Conservation (phyloP, 37 sponge, comb jelly and placozoan genomes). For the Aphrocallistes beatrix region DNA sequence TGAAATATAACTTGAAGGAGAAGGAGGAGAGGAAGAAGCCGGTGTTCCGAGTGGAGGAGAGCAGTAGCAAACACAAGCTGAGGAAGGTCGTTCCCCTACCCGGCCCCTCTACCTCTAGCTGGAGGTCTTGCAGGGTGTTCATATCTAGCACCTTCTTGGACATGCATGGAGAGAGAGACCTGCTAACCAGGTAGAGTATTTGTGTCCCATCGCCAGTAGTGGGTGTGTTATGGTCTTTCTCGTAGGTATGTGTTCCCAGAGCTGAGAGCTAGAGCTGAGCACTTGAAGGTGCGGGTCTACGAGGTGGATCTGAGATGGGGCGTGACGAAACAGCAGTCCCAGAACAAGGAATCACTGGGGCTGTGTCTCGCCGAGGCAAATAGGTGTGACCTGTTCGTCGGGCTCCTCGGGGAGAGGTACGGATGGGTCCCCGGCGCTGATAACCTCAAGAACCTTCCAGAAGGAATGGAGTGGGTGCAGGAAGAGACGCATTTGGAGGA, state of each 20-base stretch:
- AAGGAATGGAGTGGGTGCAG: slow-evolving; percentile 85
- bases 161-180: slow-evolving; percentile 89
- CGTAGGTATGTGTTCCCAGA: slow-evolving; percentile 72
- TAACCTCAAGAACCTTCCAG: slow-evolving; percentile 38
- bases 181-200: slow-evolving; percentile 60
- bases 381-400: slow-evolving; percentile 74
- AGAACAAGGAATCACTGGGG: slow-evolving; percentile 60
- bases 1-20: slow-evolving; percentile 57
- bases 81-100: slow-evolving; percentile 28
- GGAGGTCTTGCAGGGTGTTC: slow-evolving; percentile 84
- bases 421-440: slow-evolving; percentile 76
- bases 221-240: not conserved
- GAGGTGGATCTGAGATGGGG: slow-evolving; percentile 99
- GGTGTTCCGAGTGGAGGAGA: not conserved
- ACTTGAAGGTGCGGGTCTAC: slow-evolving; percentile 50
- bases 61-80: not conserved
- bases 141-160: slow-evolving; percentile 94
- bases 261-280: slow-evolving; percentile 59
- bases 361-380: slow-evolving; percentile 81
- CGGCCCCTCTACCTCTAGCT: slow-evolving; percentile 30
- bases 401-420: slow-evolving; percentile 83
- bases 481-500: slow-evolving; percentile 33
- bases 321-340: slow-evolving; percentile 77
- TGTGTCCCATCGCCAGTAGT: not conserved
- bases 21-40: slow-evolving; percentile 17